phyloP scores from a whole-genome alignment of 2,888 invertebrate genomes.

The Iphiclides podalirius region DNA sequence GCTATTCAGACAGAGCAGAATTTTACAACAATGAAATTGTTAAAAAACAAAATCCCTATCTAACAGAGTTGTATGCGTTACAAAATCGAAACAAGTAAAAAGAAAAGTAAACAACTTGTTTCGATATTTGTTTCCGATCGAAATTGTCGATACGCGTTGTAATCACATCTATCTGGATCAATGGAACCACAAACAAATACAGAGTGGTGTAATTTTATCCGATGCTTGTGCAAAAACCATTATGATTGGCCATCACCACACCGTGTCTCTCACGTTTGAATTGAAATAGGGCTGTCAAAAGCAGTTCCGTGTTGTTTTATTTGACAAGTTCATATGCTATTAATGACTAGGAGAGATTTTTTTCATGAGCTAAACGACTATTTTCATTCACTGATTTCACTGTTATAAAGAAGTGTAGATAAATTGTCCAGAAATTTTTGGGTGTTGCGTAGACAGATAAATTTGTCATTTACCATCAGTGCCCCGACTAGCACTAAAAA shows the following conservation, averaged over 20 bases:
- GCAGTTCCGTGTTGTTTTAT: slow-evolving; percentile 12
- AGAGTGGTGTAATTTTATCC: slow-evolving; percentile 55
- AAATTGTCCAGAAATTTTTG: no score
- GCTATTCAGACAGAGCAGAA: no score
- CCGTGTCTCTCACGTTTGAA: slow-evolving; percentile 32
- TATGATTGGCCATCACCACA: slow-evolving; percentile 43
- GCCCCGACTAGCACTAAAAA: no score
- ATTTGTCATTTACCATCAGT: no score
- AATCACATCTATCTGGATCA: slow-evolving; percentile 40
- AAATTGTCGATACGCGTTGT: slow-evolving; percentile 28
- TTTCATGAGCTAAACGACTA: no score
- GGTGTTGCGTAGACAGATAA: no score
- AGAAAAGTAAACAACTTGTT: slow-evolving; percentile 29
- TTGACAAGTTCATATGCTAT: no score
- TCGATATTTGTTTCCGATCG: slow-evolving; percentile 31
- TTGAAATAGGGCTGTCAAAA: slow-evolving; percentile 26
- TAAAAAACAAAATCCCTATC: not conserved
- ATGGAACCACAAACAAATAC: slow-evolving; percentile 54
- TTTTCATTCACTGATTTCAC: no score
- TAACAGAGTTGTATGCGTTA: not conserved
- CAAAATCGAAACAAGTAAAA: slow-evolving; percentile 1
- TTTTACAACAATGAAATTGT: not conserved
- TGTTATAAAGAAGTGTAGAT: no score
- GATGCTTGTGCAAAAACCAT: slow-evolving; percentile 54
- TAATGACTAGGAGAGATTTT: no score